A percentile compares a stretch with the other conserved stretches of the same genome.
These are phyloP conservation scores for Acanthococcus lagerstroemiae DNA, from an alignment of 2,888 invertebrate genomes.

Conservation along the genomic window DNA sequence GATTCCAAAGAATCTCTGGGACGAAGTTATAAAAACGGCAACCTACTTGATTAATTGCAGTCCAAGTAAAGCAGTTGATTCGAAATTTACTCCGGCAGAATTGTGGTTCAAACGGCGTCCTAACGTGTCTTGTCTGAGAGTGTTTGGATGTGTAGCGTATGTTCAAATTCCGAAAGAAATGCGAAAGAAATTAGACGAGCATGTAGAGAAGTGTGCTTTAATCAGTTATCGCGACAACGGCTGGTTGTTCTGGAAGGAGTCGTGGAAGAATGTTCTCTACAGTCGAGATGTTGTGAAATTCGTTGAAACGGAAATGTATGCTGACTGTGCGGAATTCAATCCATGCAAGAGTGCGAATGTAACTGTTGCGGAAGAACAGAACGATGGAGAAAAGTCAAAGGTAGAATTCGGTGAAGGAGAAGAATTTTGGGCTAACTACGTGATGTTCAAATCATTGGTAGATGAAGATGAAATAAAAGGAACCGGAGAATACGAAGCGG, in stretches of 20 bases:
- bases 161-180: slow-evolving; percentile 27
- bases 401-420: background rate
- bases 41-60: too few relatives aligned
- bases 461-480: background rate
- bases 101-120: too few relatives aligned
- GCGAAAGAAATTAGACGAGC: slow-evolving; percentile 25
- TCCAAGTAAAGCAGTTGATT: too few relatives aligned
- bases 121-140: slow-evolving; percentile 32
- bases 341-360: too few relatives aligned
- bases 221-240: slow-evolving; percentile 12
- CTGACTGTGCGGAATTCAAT: background rate
- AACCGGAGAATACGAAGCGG: slow-evolving; percentile 16
- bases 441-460: background rate
- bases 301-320: background rate
- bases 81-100: too few relatives aligned
- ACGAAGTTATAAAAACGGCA: too few relatives aligned
- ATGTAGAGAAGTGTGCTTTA: slow-evolving; percentile 18
- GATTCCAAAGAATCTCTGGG: too few relatives aligned
- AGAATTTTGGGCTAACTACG: background rate
- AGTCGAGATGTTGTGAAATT: background rate
- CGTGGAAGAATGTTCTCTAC: background rate
- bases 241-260: background rate
- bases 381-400: too few relatives aligned
- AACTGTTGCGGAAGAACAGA: too few relatives aligned
- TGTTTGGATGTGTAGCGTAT: slow-evolving; percentile 33